phyloP scores from a whole-genome alignment of 2,797 vertebrate species.

The Momotus momota region DNA sequence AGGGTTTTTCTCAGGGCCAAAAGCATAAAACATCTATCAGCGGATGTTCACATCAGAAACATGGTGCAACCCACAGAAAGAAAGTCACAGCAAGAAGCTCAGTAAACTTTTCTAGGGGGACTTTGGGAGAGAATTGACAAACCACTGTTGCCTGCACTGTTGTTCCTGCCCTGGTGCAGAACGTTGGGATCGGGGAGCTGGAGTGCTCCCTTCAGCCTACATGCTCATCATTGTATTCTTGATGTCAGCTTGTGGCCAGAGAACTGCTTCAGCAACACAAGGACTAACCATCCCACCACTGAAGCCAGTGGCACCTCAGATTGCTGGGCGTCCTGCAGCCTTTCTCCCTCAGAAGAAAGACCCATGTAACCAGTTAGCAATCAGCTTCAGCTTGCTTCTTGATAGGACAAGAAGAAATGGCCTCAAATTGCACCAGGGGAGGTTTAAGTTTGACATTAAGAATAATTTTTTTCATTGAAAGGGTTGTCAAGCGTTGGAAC shows the following conservation, averaged over 20 bases:
- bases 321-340: neutral
- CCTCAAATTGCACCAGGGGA: no score
- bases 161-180: neutral
- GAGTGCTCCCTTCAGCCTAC: neutral
- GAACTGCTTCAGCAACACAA: neutral
- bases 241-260: rapidly evolving
- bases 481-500: no score
- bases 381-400: neutral
- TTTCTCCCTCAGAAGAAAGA: neutral
- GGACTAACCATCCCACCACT: rapidly evolving
- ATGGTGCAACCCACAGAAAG: neutral
- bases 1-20: neutral
- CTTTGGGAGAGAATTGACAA: neutral
- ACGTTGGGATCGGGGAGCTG: neutral
- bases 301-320: rapidly evolving
- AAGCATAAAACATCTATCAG: neutral
- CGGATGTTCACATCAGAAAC: neutral
- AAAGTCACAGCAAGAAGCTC: neutral
- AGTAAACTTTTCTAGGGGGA: neutral
- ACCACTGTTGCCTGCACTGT: neutral
- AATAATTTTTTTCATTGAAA: no score
- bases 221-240: rapidly evolving
- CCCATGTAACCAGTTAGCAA: rapidly evolving
- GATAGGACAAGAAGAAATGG: no score
- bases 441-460: no score